These are phyloP conservation scores for Saturnia pavonia DNA, from an alignment of 2,888 invertebrate genomes.

Conservation along the genomic window DNA sequence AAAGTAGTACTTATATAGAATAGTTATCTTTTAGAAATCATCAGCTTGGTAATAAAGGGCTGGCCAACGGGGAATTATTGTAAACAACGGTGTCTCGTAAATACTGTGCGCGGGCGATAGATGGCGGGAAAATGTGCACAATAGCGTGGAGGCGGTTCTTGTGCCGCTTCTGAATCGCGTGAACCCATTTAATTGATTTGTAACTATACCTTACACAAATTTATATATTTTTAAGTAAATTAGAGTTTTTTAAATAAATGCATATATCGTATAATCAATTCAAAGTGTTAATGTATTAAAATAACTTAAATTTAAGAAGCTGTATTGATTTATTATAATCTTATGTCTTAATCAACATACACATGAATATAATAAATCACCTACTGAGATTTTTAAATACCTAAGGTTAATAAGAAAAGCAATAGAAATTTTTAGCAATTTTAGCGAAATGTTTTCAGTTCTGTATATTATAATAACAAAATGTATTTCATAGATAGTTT, in stretches of 20 bases:
- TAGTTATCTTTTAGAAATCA: conserved; percentile 58
- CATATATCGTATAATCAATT: not conserved
- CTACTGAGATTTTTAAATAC: too few species aligned
- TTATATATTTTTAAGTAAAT: not conserved
- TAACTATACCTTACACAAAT: conserved; percentile 26
- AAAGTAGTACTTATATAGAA: conserved; percentile 38
- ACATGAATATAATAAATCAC: too few species aligned
- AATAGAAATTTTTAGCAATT: too few species aligned
- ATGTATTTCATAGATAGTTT: too few species aligned
- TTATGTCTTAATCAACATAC: too few species aligned
- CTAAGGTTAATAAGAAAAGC: too few species aligned
- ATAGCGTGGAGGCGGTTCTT: conserved; percentile 64
- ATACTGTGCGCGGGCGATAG: conserved; percentile 44
- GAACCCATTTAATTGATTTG: conserved; percentile 36
- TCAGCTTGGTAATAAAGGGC: conserved; percentile 50
- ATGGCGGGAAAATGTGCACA: conserved; percentile 51
- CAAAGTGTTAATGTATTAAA: too few species aligned
- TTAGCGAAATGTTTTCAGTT: too few species aligned
- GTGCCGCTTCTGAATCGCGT: conserved; percentile 30
- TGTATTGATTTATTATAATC: too few species aligned
- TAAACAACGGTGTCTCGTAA: conserved; percentile 42
- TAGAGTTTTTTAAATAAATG: not conserved
- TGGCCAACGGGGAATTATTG: conserved; percentile 48
- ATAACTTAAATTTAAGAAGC: too few species aligned
- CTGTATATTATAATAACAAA: too few species aligned